Evolutionary conservation across 2,797 vertebrate genomes (phyloP).

Genomic region (Myotis myotis): DNA sequence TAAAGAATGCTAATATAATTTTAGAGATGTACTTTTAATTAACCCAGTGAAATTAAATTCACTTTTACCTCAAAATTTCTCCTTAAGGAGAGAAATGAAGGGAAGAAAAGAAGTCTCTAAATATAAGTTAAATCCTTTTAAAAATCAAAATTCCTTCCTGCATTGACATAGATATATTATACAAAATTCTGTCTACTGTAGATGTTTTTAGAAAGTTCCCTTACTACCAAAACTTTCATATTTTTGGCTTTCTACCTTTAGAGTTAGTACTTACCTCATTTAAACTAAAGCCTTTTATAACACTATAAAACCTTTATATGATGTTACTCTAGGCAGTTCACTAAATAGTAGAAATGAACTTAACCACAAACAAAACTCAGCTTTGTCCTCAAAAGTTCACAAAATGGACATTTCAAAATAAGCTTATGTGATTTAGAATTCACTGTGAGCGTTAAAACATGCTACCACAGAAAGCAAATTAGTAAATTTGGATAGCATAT

Average conservation of each 20-base stretch:
- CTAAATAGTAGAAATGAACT: slow-evolving; percentile 43
- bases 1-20: slow-evolving; percentile 34
- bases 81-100: background rate
- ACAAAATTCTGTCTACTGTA: slow-evolving; percentile 53
- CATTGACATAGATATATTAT: background rate
- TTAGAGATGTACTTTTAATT: slow-evolving; percentile 25
- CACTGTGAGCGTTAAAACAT: slow-evolving; percentile 28
- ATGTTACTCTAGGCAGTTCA: slow-evolving; percentile 24
- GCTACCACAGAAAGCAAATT: slow-evolving; percentile 49
- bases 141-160: slow-evolving; percentile 42
- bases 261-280: slow-evolving; percentile 77
- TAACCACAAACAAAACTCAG: slow-evolving; percentile 45
- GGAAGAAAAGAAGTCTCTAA: background rate
- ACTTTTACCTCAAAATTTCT: slow-evolving; percentile 38
- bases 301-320: slow-evolving; percentile 40
- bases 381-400: slow-evolving; percentile 28
- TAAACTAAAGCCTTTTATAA: slow-evolving; percentile 59
- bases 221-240: slow-evolving; percentile 17
- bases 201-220: slow-evolving; percentile 42
- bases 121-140: slow-evolving; percentile 11
- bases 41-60: slow-evolving; percentile 36
- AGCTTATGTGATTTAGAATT: slow-evolving; percentile 28
- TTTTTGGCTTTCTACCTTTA: slow-evolving; percentile 12
- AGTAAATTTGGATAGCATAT: slow-evolving; percentile 38
- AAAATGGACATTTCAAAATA: slow-evolving; percentile 59